Evolutionary conservation across 2,888 invertebrate species (phyloP), one percentile per base, ranked within the genome.

Genomic region (Embidobia sp.): DNA sequence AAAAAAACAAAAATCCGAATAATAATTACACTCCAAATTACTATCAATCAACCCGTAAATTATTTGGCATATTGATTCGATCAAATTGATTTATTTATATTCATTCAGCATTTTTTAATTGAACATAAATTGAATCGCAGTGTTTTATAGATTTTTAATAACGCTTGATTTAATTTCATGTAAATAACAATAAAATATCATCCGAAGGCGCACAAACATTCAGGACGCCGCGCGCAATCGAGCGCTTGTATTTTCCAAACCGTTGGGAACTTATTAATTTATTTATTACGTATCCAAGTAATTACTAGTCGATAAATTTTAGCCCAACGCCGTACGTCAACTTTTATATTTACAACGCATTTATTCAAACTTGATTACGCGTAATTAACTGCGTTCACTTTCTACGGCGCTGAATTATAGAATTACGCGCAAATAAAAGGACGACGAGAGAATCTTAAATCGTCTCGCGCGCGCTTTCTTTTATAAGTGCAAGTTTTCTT

Each of bases 111-210:
- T 13, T 11, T 13, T 35, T 29, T 57, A 42, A 35, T 44, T 18
- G 11, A 44, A 57, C 15, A 44, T 42, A 44, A 57, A 44, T 57
- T 31, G 19, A 57, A 44, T 22, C 3, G n/a, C 10, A 16, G 46
- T 16, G 7, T 15, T 26, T 3, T 26, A 35, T 35, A 33, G 1
- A 35, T 26, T 48, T 48, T 61, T 48, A 46, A 61, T 48, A 48
- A 35, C 11, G 18, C 18, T 29, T 37, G n/a, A 49, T 63, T 63
- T 40, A 10, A 18, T 49, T 37, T 46, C 40, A 22, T 11, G 35
- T 37, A 59, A 61, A 48, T 48, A 48, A 27, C 16, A 61, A 27
- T 48, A 1, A 35, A 31, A 44, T 31, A 16, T 26, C 37, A 27
- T 35, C 22, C 16, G 37, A 5, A 48, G 8, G 6, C 26, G 13